phyloP scores from a whole-genome alignment of 2,113 vertebrate species.

The Fulica atra region DNA sequence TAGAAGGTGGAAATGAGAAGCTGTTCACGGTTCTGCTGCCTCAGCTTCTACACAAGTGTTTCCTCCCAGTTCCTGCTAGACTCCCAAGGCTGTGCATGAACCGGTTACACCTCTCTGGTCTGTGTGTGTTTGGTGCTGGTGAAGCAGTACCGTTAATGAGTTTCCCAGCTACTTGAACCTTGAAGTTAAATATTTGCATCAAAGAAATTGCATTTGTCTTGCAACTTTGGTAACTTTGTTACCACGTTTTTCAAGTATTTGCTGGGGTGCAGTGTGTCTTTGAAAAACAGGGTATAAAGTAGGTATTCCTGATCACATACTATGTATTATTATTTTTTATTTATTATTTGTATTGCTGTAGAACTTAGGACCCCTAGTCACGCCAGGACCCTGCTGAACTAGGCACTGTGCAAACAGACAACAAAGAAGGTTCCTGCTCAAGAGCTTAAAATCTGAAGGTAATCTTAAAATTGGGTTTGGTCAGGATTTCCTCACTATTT shows the following conservation, averaged over 20 bases:
- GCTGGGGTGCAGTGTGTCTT: conserved; percentile 37
- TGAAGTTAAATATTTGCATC: conserved; percentile 18
- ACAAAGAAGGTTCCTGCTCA: not conserved
- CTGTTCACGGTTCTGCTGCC: conserved; percentile 15
- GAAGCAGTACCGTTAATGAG: not conserved
- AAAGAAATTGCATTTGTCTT: conserved; percentile 25
- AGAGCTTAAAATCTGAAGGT: not conserved
- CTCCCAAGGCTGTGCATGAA: conserved; percentile 38
- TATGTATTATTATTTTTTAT: conserved; percentile 19
- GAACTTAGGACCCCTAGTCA: conserved; percentile 51
- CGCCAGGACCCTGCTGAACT: conserved; percentile 1
- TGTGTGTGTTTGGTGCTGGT: not conserved
- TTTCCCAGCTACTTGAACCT: conserved; percentile 10
- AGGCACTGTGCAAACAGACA: conserved; percentile 49
- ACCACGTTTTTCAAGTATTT: not conserved
- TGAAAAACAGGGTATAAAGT: conserved; percentile 39
- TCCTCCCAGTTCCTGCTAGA: not conserved
- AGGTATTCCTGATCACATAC: not conserved
- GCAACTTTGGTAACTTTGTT: not conserved
- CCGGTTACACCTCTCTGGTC: conserved; percentile 5
- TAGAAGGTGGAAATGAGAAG: conserved; percentile 18
- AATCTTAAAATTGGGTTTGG: not conserved
- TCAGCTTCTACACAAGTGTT: not conserved
- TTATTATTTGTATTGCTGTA: conserved; percentile 57
- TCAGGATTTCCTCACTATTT: not conserved